Evolutionary conservation across 2,797 vertebrate genomes (phyloP).

Genomic region (Erethizon dorsatum): DNA sequence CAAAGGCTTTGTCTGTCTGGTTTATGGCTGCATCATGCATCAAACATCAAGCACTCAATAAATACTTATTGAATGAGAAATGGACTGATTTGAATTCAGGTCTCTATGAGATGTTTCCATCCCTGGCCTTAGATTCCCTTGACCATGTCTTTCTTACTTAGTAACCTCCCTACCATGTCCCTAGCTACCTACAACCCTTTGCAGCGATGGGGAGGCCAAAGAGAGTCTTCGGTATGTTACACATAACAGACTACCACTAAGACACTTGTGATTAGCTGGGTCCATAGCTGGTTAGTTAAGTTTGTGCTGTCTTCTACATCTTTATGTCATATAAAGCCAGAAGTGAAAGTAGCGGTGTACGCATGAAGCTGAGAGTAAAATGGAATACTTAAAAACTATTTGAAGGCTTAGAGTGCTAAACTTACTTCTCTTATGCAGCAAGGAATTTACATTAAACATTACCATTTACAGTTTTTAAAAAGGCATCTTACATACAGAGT

Average conservation of each 20-base stretch:
- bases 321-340: neutral
- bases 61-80: neutral
- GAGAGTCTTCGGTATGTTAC: neutral
- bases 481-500: neutral
- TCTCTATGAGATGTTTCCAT: neutral
- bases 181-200: neutral
- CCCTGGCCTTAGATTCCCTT: neutral
- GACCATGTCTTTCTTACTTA: neutral
- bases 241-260: neutral
- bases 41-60: neutral
- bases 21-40: neutral
- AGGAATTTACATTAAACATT: slow-evolving; percentile 26
- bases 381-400: slow-evolving; percentile 30
- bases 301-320: neutral
- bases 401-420: neutral
- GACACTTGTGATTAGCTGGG: neutral
- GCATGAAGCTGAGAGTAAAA: slow-evolving; percentile 16
- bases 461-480: neutral
- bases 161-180: neutral
- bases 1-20: neutral
- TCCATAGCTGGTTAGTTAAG: neutral
- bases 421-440: neutral
- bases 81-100: neutral
- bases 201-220: neutral
- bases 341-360: neutral